A percentile compares a stretch with the other conserved stretches of the same genome.
These are phyloP conservation scores for Euura lappo DNA, from an alignment of 1,140 invertebrate genomes.

Conservation along the genomic window DNA sequence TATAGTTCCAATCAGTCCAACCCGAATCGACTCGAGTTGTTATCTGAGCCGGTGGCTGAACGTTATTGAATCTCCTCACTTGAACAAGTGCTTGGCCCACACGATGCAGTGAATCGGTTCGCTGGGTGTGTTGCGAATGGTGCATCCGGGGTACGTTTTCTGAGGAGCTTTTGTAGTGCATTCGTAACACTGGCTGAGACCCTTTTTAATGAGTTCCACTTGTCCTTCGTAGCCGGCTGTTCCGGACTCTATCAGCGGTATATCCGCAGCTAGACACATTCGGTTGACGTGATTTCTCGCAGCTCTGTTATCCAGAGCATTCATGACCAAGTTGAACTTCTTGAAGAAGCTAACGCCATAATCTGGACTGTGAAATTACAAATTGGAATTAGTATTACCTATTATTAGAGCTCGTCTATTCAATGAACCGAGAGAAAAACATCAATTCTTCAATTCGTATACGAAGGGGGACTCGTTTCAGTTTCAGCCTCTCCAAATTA, in stretches of 20 bases:
- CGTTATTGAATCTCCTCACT: conserved; percentile 68
- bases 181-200: conserved; percentile 95
- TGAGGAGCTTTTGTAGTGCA: conserved; percentile 91
- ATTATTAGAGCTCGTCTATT: too few relatives aligned
- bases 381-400: background rate
- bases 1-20: conserved; percentile 18
- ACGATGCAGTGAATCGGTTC: conserved; percentile 99
- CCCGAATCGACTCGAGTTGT: too few relatives aligned
- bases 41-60: background rate
- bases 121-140: conserved; percentile 99
- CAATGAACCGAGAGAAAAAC: too few relatives aligned
- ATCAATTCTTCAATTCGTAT: conserved; percentile 17
- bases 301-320: conserved; percentile 95
- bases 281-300: conserved; percentile 99
- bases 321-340: conserved; percentile 91
- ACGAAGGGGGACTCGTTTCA: too few relatives aligned
- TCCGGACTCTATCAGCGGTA: conserved; percentile 96
- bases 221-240: conserved; percentile 96
- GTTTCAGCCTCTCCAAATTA: conserved; percentile 19
- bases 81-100: conserved; percentile 99
- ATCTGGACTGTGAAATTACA: conserved; percentile 73
- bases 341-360: conserved; percentile 94
- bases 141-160: conserved; percentile 96
- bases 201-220: conserved; percentile 88
- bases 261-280: conserved; percentile 94